Conservation (phyloP, 2,888 invertebrate species). For the Drosophila longiperda region DNA sequence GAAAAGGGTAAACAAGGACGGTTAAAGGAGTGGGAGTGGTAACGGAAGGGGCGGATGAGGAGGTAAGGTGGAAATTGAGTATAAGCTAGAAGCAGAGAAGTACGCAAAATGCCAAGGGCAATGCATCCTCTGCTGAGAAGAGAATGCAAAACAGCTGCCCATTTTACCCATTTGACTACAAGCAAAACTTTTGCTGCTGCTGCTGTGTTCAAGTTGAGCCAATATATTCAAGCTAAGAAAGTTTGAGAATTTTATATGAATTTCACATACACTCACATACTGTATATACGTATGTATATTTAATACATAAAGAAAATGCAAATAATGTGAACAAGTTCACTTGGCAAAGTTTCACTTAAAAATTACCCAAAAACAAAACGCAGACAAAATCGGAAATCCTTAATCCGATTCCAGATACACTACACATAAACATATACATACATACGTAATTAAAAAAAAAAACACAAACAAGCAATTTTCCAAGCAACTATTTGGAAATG, state of each 20-base stretch:
- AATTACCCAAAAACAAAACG: neutral
- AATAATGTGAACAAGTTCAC: neutral
- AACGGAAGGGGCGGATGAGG: neutral
- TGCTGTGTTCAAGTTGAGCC: conserved; percentile 13
- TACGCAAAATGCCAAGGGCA: conserved; percentile 60
- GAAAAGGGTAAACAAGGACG: conserved; percentile 55
- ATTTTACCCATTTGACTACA: conserved; percentile 10
- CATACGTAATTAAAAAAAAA: neutral
- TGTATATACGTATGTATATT: neutral
- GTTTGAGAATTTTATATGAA: neutral
- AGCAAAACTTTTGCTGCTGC: conserved; percentile 5
- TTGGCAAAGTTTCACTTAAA: neutral
- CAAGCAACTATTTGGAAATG: conserved; percentile 36
- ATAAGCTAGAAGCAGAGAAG: conserved; percentile 14
- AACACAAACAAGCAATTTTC: conserved; percentile 5
- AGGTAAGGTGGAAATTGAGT: neutral
- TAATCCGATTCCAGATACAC: neutral
- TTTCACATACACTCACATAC: neutral
- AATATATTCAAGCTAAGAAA: conserved; percentile 21
- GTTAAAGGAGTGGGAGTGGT: conserved; percentile 21
- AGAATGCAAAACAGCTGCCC: conserved; percentile 31
- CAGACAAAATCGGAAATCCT: neutral
- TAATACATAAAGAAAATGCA: neutral
- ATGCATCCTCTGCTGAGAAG: conserved; percentile 37
- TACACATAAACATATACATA: neutral